Conservation (phyloP, 2,888 invertebrate genomes). For the Ormyrus labotus region DNA sequence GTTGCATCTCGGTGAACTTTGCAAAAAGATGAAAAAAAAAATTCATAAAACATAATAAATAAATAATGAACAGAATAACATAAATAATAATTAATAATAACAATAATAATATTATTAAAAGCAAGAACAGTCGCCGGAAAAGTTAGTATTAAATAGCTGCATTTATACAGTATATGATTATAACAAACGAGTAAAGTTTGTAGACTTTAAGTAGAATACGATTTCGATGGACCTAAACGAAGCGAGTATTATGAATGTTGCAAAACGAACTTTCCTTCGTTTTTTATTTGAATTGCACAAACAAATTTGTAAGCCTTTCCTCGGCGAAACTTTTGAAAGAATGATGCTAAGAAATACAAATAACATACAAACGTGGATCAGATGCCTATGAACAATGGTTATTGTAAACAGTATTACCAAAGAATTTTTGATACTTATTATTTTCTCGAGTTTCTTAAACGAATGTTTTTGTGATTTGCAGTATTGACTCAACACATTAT, state of each 20-base stretch:
- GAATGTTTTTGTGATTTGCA: no score
- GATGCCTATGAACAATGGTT: conserved; percentile 23
- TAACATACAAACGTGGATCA: conserved; percentile 53
- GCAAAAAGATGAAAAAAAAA: conserved; percentile 26
- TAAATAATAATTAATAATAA: conserved; percentile 50
- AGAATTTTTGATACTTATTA: conserved; percentile 27
- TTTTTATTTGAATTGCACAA: conserved; percentile 17
- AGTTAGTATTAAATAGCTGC: conserved; percentile 68
- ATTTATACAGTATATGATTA: conserved; percentile 68
- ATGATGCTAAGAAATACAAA: conserved; percentile 9
- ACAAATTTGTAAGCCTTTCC: conserved; percentile 23
- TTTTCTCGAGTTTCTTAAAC: neutral
- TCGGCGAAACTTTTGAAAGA: conserved; percentile 37
- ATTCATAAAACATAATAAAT: conserved; percentile 36
- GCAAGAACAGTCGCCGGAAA: conserved; percentile 59
- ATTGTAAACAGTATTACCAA: conserved; percentile 55
- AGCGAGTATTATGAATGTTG: conserved; percentile 59
- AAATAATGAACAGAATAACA: conserved; percentile 47
- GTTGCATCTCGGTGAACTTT: conserved; percentile 54
- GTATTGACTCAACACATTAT: neutral
- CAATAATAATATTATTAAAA: conserved; percentile 49
- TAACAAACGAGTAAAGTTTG: conserved; percentile 59
- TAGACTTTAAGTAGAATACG: conserved; percentile 60
- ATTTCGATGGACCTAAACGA: conserved; percentile 66
- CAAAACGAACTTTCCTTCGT: conserved; percentile 9